Percentiles rank a stretch among this genome's conserved stretches.
Conservation (phyloP, 2,113 vertebrate species). For the Thunnus maccoyii region DNA sequence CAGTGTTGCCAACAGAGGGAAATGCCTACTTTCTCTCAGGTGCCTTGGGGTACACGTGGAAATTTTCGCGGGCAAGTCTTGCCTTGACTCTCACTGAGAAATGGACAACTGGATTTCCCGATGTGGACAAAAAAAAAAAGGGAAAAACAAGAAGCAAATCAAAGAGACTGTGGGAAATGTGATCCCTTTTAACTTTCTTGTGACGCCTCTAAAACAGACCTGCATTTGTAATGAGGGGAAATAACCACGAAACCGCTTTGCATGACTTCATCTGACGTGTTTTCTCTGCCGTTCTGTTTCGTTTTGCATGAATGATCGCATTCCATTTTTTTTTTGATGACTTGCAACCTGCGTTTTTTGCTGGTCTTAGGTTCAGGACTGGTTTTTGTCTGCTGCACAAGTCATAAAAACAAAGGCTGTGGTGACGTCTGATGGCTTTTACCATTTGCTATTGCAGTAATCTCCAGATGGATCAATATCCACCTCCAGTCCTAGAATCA, state of each 20-base stretch:
- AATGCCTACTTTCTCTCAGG: conserved; percentile 77
- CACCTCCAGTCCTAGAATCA: conserved; percentile 60
- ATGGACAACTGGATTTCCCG: conserved; percentile 61
- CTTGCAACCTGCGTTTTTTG: neutral
- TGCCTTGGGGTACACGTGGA: conserved; percentile 80
- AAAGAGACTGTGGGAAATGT: conserved; percentile 48
- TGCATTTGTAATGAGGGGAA: conserved; percentile 70
- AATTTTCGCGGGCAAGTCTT: conserved; percentile 39
- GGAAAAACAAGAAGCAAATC: conserved; percentile 49
- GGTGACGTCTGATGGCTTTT: conserved; percentile 57
- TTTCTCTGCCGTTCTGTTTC: conserved; percentile 69
- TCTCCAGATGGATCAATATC: conserved; percentile 46
- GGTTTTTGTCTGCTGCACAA: conserved; percentile 21
- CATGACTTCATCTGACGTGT: conserved; percentile 72
- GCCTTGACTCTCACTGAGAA: conserved; percentile 57
- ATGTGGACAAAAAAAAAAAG: conserved; percentile 44
- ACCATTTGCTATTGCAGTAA: conserved; percentile 46
- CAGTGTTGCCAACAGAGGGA: conserved; percentile 73
- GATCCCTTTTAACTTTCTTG: conserved; percentile 71
- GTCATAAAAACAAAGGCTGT: conserved; percentile 33
- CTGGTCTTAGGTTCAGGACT: conserved; percentile 34
- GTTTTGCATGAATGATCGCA: conserved; percentile 67
- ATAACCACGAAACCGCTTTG: conserved; percentile 72
- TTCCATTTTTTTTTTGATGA: conserved; percentile 47
- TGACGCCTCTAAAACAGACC: conserved; percentile 72